These are phyloP conservation scores for Sula dactylatra DNA, from an alignment of 2,113 vertebrate species.

Conservation along the genomic window DNA sequence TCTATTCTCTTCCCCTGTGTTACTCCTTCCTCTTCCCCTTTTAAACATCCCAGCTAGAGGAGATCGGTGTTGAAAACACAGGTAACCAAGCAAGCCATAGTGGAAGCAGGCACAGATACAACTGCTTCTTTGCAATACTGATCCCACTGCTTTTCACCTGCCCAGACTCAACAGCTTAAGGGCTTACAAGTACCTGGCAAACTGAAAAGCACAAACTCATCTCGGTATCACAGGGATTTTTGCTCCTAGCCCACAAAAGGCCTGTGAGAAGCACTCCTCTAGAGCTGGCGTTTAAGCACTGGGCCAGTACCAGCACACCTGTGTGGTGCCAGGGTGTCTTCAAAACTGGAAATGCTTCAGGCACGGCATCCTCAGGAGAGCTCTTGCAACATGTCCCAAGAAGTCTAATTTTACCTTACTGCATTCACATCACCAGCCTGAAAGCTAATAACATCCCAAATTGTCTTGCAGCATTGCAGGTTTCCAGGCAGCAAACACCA, in stretches of 20 bases:
- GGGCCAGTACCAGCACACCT: fast-evolving
- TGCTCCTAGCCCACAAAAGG: not conserved
- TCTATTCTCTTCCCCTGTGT: not conserved
- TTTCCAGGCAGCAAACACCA: not conserved
- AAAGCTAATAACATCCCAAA: not conserved
- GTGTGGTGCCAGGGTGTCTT: not conserved
- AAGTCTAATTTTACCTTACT: not conserved
- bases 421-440: not conserved
- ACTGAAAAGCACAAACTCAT: not conserved
- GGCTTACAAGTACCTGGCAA: not conserved
- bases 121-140: not conserved
- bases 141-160: not conserved
- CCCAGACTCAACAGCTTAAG: not conserved
- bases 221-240: not conserved
- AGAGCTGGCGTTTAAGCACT: not conserved
- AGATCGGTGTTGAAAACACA: not conserved
- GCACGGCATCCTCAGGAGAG: not conserved
- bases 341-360: not conserved
- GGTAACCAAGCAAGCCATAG: not conserved
- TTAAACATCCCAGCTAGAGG: not conserved
- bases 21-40: not conserved
- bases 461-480: not conserved
- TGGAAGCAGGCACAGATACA: not conserved
- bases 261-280: not conserved
- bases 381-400: fast-evolving